Conservation (phyloP, 2,888 invertebrate species). For the Tryphoninae sp. region DNA sequence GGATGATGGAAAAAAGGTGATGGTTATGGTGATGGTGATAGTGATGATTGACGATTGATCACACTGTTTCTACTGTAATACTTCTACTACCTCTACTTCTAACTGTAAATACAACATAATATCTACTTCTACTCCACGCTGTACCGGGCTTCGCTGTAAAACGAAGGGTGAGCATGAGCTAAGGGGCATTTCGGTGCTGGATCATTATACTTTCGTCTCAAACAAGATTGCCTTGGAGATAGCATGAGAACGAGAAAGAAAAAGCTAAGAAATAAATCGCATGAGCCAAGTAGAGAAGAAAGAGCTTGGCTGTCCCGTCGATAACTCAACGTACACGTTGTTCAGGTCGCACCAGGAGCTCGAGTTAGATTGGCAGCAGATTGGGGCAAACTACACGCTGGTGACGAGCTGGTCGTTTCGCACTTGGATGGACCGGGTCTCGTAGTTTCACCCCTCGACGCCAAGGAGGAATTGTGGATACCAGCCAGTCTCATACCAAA, state of each 20-base stretch:
- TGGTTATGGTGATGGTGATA: conserved; percentile 58
- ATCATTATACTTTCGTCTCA: conserved; percentile 15
- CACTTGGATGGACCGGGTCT: conserved; percentile 78
- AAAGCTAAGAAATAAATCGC: conserved; percentile 32
- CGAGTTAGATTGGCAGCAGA: conserved; percentile 78
- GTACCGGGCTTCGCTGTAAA: conserved; percentile 60
- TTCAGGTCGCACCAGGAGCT: conserved; percentile 79
- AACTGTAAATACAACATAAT: conserved; percentile 39
- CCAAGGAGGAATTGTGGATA: conserved; percentile 79
- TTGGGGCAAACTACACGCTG: conserved; percentile 78
- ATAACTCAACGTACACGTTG: conserved; percentile 55
- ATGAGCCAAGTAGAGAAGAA: conserved; percentile 29
- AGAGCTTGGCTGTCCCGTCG: not conserved
- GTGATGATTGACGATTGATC: conserved; percentile 37
- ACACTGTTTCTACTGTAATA: conserved; percentile 39
- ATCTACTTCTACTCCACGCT: conserved; percentile 50
- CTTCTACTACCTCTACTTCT: conserved; percentile 45
- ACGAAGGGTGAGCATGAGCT: conserved; percentile 64
- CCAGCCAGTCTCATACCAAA: conserved; percentile 80
- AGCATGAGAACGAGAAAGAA: conserved; percentile 41
- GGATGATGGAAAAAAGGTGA: conserved; percentile 33
- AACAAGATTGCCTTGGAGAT: conserved; percentile 20
- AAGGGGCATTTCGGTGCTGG: conserved; percentile 45
- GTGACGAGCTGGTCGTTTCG: conserved; percentile 78
- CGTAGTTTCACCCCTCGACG: conserved; percentile 74